Percentiles rank a stretch among this genome's conserved stretches.
phyloP scores from a whole-genome alignment of 2,113 vertebrate species.

The Varanus salvator region DNA sequence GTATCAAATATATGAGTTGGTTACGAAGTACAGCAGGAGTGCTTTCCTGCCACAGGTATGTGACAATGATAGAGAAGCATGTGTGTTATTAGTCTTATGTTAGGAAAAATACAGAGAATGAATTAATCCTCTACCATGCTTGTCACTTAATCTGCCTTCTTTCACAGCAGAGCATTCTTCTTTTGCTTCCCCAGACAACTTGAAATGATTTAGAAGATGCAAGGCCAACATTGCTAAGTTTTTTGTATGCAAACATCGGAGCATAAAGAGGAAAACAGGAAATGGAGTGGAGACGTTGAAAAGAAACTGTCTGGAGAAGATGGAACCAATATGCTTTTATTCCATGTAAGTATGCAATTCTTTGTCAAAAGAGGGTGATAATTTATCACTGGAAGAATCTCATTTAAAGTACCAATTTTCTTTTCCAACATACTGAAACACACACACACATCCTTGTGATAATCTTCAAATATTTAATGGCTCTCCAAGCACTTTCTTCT shows the following conservation, averaged over 20 bases:
- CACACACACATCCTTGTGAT: not conserved
- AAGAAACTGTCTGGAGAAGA: conserved; percentile 22
- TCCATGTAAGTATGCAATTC: not conserved
- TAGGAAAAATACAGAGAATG: not conserved
- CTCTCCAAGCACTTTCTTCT: not conserved
- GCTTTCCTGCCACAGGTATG: not conserved
- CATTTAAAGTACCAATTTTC: not conserved
- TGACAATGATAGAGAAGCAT: not conserved
- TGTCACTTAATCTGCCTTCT: conserved; percentile 8
- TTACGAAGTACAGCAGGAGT: not conserved
- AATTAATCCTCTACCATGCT: not conserved
- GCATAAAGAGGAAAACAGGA: conserved; percentile 13
- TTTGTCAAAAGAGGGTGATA: conserved; percentile 7
- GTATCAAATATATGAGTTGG: not conserved
- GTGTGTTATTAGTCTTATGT: not conserved
- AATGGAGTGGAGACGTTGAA: conserved; percentile 1
- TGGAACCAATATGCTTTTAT: conserved; percentile 30
- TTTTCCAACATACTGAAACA: not conserved
- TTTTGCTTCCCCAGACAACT: not conserved
- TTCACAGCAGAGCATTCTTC: not conserved
- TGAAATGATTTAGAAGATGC: not conserved
- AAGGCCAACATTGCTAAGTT: conserved; percentile 1
- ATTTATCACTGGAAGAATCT: not conserved
- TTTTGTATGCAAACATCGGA: conserved; percentile 28
- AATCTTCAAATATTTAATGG: not conserved